Base-by-base conservation (phyloP, 1,140 invertebrate species). In the Agrypnia vestita region DNA sequence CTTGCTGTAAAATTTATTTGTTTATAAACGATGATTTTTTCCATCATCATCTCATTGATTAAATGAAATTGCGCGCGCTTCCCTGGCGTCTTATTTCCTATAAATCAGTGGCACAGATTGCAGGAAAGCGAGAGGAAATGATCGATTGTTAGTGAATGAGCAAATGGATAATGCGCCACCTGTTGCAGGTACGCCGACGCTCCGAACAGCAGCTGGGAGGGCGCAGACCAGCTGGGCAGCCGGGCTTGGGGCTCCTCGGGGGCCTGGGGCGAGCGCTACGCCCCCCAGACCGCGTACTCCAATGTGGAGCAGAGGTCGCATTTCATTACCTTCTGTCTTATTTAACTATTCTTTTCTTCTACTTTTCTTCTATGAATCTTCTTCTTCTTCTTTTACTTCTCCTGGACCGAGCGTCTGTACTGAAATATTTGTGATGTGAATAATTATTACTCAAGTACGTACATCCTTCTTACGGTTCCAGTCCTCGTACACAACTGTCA, bases 181-280 rank as follows among this genome's bases (percentile, higher is more conserved):
- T 21, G 19, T 79, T 83, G 49, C 74, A 88, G 87, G 78, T 86
- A 88, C 84, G 83, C 83, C 84, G 86, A 88, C 84, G 85, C 87
- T 0, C 25, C 25, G 25, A 86, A 86, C 64, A 75, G 83, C 10
- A 55, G 82, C 12, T 88, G 87, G 87, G 85, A 87, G 43, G 82
- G 84, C 19, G 78, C 81, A 19, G 84, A 85, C 67, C 83, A 81
- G 1, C 71, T 59, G 47, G 49, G 85, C 73, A 84, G 71, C 76
- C 85, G 77, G 78, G 55, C 75, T 11, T 83, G 81, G 79, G 79
- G 75, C 12, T 76, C 84, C 46, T 79, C 81, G 0, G 84, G 83
- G 74, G 79, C 80, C n/a, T 84, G 82, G 76, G 71, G 82, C 21
- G 82, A 78, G 62, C 62, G 83, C 55, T 80, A 82, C 49, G 78